Conservation (phyloP, 2,797 vertebrate species). For the Sebastes trivittatus region DNA sequence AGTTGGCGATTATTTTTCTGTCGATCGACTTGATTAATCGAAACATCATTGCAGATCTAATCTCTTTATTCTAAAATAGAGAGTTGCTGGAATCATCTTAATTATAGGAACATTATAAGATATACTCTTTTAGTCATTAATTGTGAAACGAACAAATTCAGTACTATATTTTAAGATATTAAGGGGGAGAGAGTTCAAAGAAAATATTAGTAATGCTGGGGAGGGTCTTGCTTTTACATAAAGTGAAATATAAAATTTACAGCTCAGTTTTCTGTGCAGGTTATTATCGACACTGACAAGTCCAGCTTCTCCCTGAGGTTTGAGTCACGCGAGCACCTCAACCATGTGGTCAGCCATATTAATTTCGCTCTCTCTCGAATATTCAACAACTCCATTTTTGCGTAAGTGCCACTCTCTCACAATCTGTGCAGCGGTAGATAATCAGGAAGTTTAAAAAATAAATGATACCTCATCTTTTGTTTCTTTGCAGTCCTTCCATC, state of each 20-base stretch:
- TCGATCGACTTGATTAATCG: neutral
- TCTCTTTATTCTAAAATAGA: neutral
- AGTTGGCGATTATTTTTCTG: too few species aligned
- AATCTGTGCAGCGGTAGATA: neutral
- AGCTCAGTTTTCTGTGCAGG: slow-evolving; percentile 63
- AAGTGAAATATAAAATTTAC: neutral
- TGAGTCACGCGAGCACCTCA: slow-evolving; percentile 83
- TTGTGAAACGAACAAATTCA: neutral
- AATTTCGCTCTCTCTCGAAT: slow-evolving; percentile 87
- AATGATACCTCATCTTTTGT: slow-evolving; percentile 2
- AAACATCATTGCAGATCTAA: neutral
- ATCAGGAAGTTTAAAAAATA: slow-evolving; percentile 23
- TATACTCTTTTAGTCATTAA: neutral
- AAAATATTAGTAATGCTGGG: neutral
- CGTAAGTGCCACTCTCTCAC: slow-evolving; percentile 70
- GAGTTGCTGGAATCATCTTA: neutral
- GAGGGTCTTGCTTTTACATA: neutral
- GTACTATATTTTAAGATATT: neutral
- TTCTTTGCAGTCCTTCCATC: slow-evolving; percentile 84
- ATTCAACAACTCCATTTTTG: slow-evolving; percentile 87
- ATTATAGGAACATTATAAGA: neutral
- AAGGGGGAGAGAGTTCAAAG: neutral
- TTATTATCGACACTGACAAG: slow-evolving; percentile 88
- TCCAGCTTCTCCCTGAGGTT: slow-evolving; percentile 83
- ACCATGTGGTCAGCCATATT: slow-evolving; percentile 86